Evolutionary conservation across 2,797 vertebrate genomes (phyloP), one percentile per base, ranked within the genome.

Genomic region (Paedocypris micromegethes): DNA sequence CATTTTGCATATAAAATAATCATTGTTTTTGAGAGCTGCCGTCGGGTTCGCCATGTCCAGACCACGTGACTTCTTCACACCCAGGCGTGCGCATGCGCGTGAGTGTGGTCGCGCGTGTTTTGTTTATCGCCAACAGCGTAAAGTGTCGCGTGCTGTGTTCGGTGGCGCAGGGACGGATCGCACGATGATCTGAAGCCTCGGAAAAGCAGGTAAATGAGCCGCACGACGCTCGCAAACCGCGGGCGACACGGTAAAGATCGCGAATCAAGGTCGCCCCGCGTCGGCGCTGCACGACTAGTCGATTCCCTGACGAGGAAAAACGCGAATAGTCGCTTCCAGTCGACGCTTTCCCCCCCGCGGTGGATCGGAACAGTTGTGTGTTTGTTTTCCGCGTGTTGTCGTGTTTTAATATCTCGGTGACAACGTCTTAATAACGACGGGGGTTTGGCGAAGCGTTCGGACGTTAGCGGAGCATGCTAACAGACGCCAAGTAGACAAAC

Each of bases 121-220:
- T 72, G 61, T 77, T 70, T 70, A 71, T 72, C 66, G 72, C 64
- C 46, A 41, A 52, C 23, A 46, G 50, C 5, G 48, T 40, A 5
- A 46, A 57, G 66, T 62, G 61, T 52, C 56, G 49, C 41, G 45
- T 42, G n/a, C 44, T 62, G 49, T 3, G 48, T 8, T 42, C 58
- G 49, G 54, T 38, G 23, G 23, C 23, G 50, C 64, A 37, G 62
- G 43, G 37, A 62, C 56, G 40, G 44, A 9, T 54, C 40, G 37
- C 38, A 67, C 3, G 45, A 78, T 78, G 76, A 66, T 69, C 47
- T 77, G 63, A 75, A 58, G 38, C 23, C 23, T 23, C 23, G 23
- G 38, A 8, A 53, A 1, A 8, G 40, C 50, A 64, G 63, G 68
- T 70, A 70, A 63, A 39, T 9, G 5, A 9, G 38, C 40, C 39